A percentile compares a stretch with the other conserved stretches of the same genome.
phyloP scores from a whole-genome alignment of 2,888 invertebrate species.

The Chesias legatella region DNA sequence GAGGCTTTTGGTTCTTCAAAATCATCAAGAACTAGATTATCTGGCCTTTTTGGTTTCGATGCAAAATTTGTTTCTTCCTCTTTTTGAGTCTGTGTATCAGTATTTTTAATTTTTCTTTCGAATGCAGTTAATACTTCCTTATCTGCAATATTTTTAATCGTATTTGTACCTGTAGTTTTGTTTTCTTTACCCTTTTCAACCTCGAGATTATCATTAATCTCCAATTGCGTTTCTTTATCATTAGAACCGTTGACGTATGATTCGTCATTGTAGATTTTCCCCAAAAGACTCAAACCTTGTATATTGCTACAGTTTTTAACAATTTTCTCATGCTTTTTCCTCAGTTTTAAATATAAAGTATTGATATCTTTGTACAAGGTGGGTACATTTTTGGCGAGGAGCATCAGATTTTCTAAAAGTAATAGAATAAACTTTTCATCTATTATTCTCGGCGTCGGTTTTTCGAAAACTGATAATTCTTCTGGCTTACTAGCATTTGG shows the following conservation, averaged over 20 bases:
- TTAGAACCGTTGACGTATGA: constrained; percentile 25
- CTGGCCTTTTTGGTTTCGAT: background rate
- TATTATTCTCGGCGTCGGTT: constrained; percentile 44
- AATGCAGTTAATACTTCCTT: constrained; percentile 11
- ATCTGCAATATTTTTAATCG: constrained; percentile 9
- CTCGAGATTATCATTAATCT: constrained; percentile 18
- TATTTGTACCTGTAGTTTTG: constrained; percentile 15
- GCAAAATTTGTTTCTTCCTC: background rate
- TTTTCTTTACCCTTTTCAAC: constrained; percentile 11
- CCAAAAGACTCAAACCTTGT: constrained; percentile 52
- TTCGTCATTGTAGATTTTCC: constrained; percentile 55
- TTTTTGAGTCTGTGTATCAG: constrained; percentile 5
- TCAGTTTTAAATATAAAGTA: constrained; percentile 46
- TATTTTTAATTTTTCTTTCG: background rate
- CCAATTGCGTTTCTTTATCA: constrained; percentile 39
- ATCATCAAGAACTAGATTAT: constrained; percentile 16
- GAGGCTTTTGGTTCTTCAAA: constrained; percentile 8
- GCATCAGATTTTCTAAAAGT: constrained; percentile 55
- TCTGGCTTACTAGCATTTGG: constrained; percentile 22
- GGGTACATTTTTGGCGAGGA: constrained; percentile 52
- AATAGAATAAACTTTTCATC: constrained; percentile 61
- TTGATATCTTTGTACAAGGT: constrained; percentile 55
- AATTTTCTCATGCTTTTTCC: constrained; percentile 49
- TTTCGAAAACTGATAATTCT: constrained; percentile 41
- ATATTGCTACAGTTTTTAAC: constrained; percentile 35